These are phyloP conservation scores for Drosophila nebulosa DNA, from an alignment of 1,140 invertebrate species.

Conservation along the genomic window DNA sequence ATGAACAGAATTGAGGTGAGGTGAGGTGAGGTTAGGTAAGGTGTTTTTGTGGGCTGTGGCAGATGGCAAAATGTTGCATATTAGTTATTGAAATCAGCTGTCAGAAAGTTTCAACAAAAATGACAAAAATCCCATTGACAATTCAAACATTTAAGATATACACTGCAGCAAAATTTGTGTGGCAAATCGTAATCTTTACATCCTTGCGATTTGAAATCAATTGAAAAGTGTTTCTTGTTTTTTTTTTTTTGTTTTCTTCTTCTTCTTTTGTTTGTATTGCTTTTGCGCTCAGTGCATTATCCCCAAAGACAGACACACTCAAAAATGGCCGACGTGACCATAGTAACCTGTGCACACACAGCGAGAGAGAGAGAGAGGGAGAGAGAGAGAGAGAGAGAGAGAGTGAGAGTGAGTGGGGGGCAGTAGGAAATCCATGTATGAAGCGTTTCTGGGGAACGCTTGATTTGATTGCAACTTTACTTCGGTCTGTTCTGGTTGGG, in stretches of 20 bases:
- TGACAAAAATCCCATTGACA: conserved; percentile 61
- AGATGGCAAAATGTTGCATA: conserved; percentile 35
- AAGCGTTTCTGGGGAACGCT: conserved; percentile 65
- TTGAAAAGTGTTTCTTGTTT: not conserved
- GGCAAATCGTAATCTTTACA: not conserved
- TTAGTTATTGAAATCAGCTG: conserved; percentile 79
- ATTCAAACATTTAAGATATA: conserved; percentile 29
- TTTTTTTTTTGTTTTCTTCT: not conserved
- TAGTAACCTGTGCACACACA: conserved; percentile 50
- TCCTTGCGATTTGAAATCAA: not conserved
- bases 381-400: conserved; percentile 7
- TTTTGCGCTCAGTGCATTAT: conserved; percentile 8
- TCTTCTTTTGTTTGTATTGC: not conserved
- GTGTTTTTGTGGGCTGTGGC: not conserved
- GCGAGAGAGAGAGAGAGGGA: not conserved
- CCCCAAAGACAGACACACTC: conserved; percentile 38
- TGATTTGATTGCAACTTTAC: conserved; percentile 68
- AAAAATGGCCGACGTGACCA: conserved; percentile 68
- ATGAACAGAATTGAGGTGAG: not conserved
- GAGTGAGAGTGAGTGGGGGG: not conserved
- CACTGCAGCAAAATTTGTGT: conserved; percentile 12
- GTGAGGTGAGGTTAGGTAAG: not conserved
- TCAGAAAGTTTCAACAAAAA: conserved; percentile 68
- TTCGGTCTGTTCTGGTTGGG: not conserved
- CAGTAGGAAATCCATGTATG: conserved; percentile 28